These are phyloP conservation scores for Nebria ingens DNA, from an alignment of 1,140 invertebrate genomes.

Conservation along the genomic window DNA sequence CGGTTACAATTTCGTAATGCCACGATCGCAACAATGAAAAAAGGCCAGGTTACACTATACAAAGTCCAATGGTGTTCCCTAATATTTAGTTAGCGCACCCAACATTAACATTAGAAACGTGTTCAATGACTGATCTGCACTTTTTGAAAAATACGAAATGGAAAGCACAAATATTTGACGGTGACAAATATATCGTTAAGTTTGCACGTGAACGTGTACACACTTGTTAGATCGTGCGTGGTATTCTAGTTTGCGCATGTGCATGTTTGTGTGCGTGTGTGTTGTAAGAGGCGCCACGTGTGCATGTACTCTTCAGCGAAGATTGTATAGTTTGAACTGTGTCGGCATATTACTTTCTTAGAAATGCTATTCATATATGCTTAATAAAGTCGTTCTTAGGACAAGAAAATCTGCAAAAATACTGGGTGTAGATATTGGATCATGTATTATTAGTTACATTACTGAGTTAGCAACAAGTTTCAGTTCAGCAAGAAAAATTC, in stretches of 20 bases:
- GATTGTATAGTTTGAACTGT: no score
- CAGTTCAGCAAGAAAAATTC: no score
- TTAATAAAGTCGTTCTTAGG: no score
- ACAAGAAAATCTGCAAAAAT: no score
- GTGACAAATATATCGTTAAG: neutral
- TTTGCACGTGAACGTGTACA: neutral
- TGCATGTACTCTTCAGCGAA: neutral
- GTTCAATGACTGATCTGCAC: neutral
- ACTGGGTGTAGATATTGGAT: no score
- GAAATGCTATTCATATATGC: no score
- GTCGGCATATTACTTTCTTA: no score
- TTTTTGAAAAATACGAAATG: neutral
- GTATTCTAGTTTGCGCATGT: neutral
- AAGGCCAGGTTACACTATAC: neutral
- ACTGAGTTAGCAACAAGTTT: no score
- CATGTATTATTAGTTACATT: no score
- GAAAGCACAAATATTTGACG: constrained; percentile 6
- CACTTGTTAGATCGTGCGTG: neutral
- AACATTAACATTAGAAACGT: neutral
- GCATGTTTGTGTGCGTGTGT: neutral
- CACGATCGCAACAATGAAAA: neutral
- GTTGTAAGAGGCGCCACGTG: neutral
- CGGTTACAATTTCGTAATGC: neutral
- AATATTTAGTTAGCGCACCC: neutral
- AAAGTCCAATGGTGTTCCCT: neutral